Evolutionary conservation across 2,113 vertebrate species (phyloP).

Genomic region (Manacus vitellinus): DNA sequence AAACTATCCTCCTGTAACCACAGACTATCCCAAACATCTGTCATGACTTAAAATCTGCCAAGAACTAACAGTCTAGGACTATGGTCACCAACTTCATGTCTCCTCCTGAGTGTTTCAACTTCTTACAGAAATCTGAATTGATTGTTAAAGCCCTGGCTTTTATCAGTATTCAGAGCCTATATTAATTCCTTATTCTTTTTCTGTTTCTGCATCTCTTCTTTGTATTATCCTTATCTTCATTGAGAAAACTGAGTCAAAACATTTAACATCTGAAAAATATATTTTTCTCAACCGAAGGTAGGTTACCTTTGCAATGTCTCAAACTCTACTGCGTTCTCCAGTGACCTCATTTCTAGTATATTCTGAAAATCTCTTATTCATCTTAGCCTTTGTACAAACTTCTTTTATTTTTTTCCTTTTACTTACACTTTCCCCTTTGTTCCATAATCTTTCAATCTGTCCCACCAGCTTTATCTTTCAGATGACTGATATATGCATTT

Average conservation of each 20-base stretch:
- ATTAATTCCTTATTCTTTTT: neutral
- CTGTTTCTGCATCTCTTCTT: neutral
- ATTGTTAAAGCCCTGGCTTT: neutral
- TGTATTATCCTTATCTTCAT: neutral
- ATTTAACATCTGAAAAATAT: neutral
- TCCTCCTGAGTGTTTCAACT: neutral
- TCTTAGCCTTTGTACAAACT: neutral
- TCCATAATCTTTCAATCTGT: constrained; percentile 39
- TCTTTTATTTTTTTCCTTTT: constrained; percentile 10
- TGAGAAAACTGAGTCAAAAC: neutral
- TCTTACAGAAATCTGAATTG: neutral
- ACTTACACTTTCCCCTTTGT: constrained; percentile 11
- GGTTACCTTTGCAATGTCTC: neutral
- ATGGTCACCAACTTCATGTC: neutral
- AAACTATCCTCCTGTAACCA: neutral
- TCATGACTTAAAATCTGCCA: neutral
- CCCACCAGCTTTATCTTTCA: neutral
- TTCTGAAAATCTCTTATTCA: constrained; percentile 23
- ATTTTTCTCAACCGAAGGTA: neutral
- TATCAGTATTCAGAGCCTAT: neutral
- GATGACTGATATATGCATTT: constrained; percentile 35
- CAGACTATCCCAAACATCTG: neutral
- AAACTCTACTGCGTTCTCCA: constrained; percentile 2
- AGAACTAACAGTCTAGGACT: neutral
- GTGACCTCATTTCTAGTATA: constrained; percentile 1